Base-by-base conservation (phyloP, 1,140 invertebrate genomes). In the Drosophila ogumai region DNA sequence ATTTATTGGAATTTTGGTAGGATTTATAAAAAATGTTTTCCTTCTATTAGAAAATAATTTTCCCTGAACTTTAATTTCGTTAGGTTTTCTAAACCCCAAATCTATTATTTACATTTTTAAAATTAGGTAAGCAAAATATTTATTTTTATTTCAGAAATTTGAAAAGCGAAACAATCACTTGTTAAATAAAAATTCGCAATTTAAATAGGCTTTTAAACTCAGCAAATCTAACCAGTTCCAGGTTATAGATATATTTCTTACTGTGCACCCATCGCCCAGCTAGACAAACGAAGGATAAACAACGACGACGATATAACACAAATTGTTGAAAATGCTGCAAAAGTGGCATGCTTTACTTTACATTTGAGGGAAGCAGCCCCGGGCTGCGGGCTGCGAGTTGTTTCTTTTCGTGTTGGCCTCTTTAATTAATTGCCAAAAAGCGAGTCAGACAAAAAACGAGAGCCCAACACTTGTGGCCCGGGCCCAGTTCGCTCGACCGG, bases 391-490 rank as follows among this genome's bases (percentile, higher is more conserved):
- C 40, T 50, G 40, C 34, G 56, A 38, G 68, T 41, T 50, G 46
- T 72, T 32, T 47, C 52, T 52, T 52, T 76, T 69, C 59, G 81
- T 79, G 68, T 82, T 85, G 75, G 77, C 87, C 77, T 87, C 80
- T 66, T 90, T 90, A 90, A 90, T 90, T 90, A 90, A 90, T 90
- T 90, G 81, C 86, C 81, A 86, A 90, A 90, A 86, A 76, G 79
- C 52, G 68, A 86, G 57, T 60, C 65, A 57, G 74, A 63, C 77
- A 76, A 90, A 90, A 79, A 81, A 41, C 82, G 60, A 65, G 32
- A 81, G 54, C 34, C 34, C 54, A 90, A 75, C 69, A 85, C 77
- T 90, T 88, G 80, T 82, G 80, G 82, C 66, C 75, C 73, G 25
- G 56, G 54, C 41, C 36, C 41, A 43, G 59, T 43, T 57, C 47